Evolutionary conservation across 2,113 vertebrate genomes (phyloP).

Genomic region (Cheirogaleus medius): DNA sequence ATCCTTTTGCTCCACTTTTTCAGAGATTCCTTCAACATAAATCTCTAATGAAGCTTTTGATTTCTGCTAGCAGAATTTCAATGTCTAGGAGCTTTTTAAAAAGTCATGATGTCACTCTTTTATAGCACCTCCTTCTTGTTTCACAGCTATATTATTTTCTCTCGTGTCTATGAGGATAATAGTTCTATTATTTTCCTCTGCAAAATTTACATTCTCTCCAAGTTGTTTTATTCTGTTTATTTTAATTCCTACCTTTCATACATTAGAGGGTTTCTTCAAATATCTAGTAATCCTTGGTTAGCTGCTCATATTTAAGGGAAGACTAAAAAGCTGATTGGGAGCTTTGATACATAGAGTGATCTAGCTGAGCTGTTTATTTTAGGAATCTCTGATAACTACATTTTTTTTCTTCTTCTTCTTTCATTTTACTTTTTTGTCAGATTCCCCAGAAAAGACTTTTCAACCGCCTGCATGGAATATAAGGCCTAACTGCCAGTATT

Average conservation of each 20-base stretch:
- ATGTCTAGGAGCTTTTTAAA: neutral
- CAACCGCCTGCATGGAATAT: neutral
- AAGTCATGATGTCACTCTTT: neutral
- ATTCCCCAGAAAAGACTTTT: neutral
- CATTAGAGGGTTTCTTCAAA: neutral
- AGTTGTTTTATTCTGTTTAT: neutral
- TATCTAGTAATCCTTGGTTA: conserved; percentile 26
- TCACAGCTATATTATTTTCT: conserved; percentile 4
- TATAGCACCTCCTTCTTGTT: neutral
- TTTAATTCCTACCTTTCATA: conserved; percentile 8
- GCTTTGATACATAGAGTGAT: neutral
- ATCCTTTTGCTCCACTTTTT: neutral
- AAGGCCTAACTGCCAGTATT: neutral
- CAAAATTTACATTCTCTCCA: neutral
- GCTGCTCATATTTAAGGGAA: neutral
- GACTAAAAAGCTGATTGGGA: neutral
- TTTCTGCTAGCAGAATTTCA: conserved; percentile 29
- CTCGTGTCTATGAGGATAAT: neutral
- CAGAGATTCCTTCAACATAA: neutral
- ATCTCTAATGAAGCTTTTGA: neutral
- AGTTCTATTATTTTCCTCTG: neutral
- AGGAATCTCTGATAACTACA: neutral
- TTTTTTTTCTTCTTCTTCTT: neutral
- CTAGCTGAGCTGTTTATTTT: neutral
- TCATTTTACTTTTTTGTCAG: neutral